Conservation (phyloP, 1,140 invertebrate species). For the Cataglyphis hispanica region DNA sequence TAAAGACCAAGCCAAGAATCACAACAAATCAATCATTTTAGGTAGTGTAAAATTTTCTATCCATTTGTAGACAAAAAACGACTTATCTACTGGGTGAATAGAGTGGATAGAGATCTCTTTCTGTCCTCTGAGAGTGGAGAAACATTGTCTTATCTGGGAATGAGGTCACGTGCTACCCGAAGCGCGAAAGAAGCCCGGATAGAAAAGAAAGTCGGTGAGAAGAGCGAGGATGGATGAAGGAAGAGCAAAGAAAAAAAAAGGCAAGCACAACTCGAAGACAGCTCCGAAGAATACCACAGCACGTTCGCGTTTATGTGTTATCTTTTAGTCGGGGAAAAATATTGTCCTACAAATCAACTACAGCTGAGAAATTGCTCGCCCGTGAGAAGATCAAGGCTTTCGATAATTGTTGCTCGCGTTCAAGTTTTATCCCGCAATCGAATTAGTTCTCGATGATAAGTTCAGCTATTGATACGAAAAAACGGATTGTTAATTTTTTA, state of each 20-base stretch:
- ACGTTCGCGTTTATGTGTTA: conserved; percentile 61
- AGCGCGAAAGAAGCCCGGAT: conserved; percentile 33
- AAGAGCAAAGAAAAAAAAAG: conserved; percentile 22
- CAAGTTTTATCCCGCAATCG: conserved; percentile 36
- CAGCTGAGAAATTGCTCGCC: conserved; percentile 51
- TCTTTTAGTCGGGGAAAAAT: conserved; percentile 57
- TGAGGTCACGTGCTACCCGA: conserved; percentile 66
- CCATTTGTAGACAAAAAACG: conserved; percentile 2
- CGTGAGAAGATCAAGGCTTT: conserved; percentile 21
- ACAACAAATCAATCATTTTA: conserved; percentile 31
- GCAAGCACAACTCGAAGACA: conserved; percentile 42
- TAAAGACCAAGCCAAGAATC: conserved; percentile 20
- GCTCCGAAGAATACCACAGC: conserved; percentile 50
- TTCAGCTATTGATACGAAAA: not conserved
- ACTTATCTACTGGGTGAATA: conserved; percentile 44
- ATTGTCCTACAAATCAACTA: conserved; percentile 61
- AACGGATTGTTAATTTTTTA: not conserved
- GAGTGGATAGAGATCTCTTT: conserved; percentile 59
- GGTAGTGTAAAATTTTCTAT: conserved; percentile 49
- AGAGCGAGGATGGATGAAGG: conserved; percentile 17
- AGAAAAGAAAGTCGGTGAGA: conserved; percentile 50
- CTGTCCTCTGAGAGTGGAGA: conserved; percentile 54
- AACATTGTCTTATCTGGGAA: conserved; percentile 61
- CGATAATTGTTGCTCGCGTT: conserved; percentile 24
- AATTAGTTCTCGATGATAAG: conserved; percentile 36